Percentiles rank a stretch among this genome's conserved stretches.
Evolutionary conservation across 2,888 invertebrate genomes (phyloP).

Genomic region (Volucella bombylans): DNA sequence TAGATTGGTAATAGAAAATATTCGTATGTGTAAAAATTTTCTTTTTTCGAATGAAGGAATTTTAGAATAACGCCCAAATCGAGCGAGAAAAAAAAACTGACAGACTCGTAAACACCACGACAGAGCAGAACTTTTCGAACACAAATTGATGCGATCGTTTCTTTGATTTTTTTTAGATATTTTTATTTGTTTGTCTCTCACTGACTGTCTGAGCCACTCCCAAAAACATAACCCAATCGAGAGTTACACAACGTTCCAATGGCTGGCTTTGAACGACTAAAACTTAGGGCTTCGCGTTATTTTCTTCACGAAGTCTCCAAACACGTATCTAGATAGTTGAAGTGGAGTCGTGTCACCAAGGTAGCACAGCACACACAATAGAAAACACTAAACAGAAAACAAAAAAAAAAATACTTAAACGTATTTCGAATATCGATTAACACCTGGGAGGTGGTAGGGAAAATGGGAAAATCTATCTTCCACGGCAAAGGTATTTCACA

Average conservation of each 20-base stretch:
- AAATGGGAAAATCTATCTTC: conserved; percentile 20
- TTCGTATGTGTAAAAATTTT: neutral
- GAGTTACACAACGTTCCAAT: conserved; percentile 62
- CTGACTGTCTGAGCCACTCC: conserved; percentile 60
- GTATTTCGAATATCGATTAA: conserved; percentile 72
- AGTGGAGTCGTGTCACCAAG: conserved; percentile 62
- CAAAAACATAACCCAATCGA: conserved; percentile 40
- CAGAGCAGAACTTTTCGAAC: conserved; percentile 28
- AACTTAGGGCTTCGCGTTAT: conserved; percentile 47
- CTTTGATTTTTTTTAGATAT: conserved; percentile 34
- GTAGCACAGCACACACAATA: conserved; percentile 46
- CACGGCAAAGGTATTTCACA: conserved; percentile 52
- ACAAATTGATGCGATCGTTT: neutral
- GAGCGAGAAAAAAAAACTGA: conserved; percentile 9
- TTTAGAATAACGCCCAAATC: conserved; percentile 57
- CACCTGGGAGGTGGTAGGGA: conserved; percentile 48
- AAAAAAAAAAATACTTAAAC: conserved; percentile 23
- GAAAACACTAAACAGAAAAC: conserved; percentile 26
- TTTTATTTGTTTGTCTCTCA: neutral
- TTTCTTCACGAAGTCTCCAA: conserved; percentile 42
- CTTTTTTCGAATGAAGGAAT: conserved; percentile 10
- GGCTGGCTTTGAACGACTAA: conserved; percentile 57
- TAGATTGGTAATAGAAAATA: neutral
- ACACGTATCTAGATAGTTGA: conserved; percentile 28
- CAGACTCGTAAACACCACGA: conserved; percentile 41